Conservation (phyloP, 2,113 vertebrate species). For the Girardinichthys multiradiatus region DNA sequence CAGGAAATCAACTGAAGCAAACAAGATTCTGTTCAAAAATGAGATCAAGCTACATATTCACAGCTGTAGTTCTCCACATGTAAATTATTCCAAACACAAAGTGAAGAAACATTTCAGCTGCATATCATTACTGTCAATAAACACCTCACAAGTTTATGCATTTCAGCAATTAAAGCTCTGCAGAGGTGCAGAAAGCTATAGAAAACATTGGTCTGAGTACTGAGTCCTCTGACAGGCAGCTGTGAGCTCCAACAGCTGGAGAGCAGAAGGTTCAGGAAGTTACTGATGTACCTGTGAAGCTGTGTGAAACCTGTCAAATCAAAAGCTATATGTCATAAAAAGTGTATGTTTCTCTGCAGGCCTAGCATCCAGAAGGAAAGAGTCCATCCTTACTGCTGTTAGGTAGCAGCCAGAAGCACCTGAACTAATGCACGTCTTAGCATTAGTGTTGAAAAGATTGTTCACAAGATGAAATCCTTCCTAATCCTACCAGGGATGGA, state of each 20-base stretch:
- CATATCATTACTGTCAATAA: slow-evolving; percentile 2
- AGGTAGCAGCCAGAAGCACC: too few relatives aligned
- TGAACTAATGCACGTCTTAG: too few relatives aligned
- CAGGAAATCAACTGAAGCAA: background rate
- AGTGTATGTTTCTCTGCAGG: too few relatives aligned
- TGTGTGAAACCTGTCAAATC: too few relatives aligned
- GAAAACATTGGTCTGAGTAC: background rate
- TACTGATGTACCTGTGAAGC: background rate
- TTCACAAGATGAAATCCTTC: too few relatives aligned
- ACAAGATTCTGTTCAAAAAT: background rate
- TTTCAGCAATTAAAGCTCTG: slow-evolving; percentile 3
- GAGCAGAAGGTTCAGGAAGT: background rate
- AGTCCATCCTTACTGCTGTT: too few relatives aligned
- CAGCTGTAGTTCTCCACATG: background rate
- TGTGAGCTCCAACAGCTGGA: slow-evolving; percentile 6
- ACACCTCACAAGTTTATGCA: slow-evolving; percentile 2
- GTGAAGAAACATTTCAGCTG: background rate
- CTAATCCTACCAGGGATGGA: too few relatives aligned
- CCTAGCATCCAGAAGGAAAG: too few relatives aligned
- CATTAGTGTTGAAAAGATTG: too few relatives aligned
- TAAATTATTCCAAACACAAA: background rate
- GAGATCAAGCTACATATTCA: background rate
- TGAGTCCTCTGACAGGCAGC: slow-evolving; percentile 13
- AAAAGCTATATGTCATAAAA: background rate
- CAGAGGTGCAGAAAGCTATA: slow-evolving; percentile 8